Conservation (phyloP, 2,797 vertebrate genomes). For the Aulostomus chinensis region DNA sequence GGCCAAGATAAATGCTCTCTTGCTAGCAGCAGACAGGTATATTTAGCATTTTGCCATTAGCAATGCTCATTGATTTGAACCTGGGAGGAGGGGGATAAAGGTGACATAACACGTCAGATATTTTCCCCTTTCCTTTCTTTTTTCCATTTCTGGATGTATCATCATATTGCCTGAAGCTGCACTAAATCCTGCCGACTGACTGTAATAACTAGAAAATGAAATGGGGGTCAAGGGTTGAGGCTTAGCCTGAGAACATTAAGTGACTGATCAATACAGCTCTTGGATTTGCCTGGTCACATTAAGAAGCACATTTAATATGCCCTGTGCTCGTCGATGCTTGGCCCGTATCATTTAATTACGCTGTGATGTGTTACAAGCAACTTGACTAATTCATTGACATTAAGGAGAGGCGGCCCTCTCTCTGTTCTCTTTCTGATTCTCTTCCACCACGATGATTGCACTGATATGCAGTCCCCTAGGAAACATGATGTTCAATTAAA, state of each 20-base stretch:
- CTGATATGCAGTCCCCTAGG: constrained; percentile 36
- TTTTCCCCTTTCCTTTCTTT: constrained; percentile 1
- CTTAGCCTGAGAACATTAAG: constrained; percentile 72
- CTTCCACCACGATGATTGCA: constrained; percentile 24
- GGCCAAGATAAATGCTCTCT: constrained; percentile 26
- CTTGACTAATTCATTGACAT: constrained; percentile 55
- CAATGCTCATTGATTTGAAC: constrained; percentile 58
- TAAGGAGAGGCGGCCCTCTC: constrained; percentile 17
- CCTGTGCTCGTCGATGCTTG: constrained; percentile 49
- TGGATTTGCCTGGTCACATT: constrained; percentile 76
- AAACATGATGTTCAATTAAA: constrained; percentile 58
- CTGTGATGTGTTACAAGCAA: constrained; percentile 58
- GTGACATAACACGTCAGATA: constrained; percentile 30
- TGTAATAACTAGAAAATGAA: constrained; percentile 77
- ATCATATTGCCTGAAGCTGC: constrained; percentile 46
- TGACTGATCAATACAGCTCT: constrained; percentile 74
- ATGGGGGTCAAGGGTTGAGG: constrained; percentile 72
- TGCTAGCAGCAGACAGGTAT: constrained; percentile 43
- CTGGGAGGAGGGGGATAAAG: constrained; percentile 33
- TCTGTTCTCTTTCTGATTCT: constrained; percentile 20
- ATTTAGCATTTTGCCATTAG: constrained; percentile 65
- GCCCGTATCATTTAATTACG: constrained; percentile 75
- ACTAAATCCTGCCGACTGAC: constrained; percentile 64
- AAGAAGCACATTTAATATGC: constrained; percentile 73
- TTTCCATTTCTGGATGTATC: constrained; percentile 28